Evolutionary conservation across 2,113 vertebrate genomes (phyloP).

Genomic region (Cettia cetti): DNA sequence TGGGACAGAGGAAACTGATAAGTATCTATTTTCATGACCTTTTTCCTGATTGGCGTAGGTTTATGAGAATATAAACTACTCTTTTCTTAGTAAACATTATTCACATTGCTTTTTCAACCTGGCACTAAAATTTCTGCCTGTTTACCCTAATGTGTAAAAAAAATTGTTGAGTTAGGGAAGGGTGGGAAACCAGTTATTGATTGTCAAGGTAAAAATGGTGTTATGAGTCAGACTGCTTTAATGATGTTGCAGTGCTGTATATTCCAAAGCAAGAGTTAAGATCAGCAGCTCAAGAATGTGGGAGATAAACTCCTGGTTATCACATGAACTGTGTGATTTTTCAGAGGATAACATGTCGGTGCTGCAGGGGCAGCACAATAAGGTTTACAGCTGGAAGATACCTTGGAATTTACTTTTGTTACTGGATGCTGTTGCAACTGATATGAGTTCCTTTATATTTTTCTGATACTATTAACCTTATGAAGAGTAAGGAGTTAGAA

Average conservation of each 20-base stretch:
- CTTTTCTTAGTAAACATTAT: background rate
- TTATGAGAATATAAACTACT: background rate
- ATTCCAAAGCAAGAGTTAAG: background rate
- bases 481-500: background rate
- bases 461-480: background rate
- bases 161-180: background rate
- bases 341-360: accelerated
- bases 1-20: background rate
- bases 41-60: background rate
- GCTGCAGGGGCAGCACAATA: background rate
- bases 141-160: background rate
- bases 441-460: background rate
- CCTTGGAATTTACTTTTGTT: background rate
- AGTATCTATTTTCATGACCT: background rate
- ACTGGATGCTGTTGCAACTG: background rate
- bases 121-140: background rate
- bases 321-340: background rate
- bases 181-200: background rate
- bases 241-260: background rate
- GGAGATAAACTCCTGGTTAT: background rate
- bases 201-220: background rate
- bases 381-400: background rate
- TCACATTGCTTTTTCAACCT: background rate
- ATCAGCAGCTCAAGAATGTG: background rate
- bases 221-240: background rate